Conservation (phyloP, 2,888 invertebrate genomes). For the Plutella xylostella region DNA sequence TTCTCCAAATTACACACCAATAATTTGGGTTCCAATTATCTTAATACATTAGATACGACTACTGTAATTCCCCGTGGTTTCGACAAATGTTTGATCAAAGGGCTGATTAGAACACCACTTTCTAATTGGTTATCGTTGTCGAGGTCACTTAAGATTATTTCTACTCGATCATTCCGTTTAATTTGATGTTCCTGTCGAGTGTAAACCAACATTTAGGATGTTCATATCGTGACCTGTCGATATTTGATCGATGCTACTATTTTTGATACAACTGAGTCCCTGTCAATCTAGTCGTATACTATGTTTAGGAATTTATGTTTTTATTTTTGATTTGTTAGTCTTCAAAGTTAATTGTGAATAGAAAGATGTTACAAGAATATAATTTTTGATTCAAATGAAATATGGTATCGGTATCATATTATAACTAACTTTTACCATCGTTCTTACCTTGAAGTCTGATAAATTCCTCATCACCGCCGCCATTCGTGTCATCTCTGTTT, state of each 20-base stretch:
- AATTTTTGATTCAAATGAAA: too few relatives aligned
- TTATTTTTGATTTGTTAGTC: too few relatives aligned
- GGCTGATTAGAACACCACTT: constrained; percentile 11
- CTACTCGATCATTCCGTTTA: constrained; percentile 32
- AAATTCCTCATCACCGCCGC: too few relatives aligned
- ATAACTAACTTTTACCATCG: too few relatives aligned
- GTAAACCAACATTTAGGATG: constrained; percentile 18
- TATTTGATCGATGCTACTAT: not conserved
- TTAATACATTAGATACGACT: constrained; percentile 6
- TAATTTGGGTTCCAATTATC: not conserved
- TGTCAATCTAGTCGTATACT: too few relatives aligned
- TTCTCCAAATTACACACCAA: constrained; percentile 24
- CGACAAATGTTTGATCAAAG: constrained; percentile 16
- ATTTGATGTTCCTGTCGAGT: constrained; percentile 20
- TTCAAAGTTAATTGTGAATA: too few relatives aligned
- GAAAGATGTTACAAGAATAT: too few relatives aligned
- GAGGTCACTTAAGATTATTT: constrained; percentile 24
- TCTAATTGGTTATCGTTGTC: constrained; percentile 22
- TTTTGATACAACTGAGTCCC: not conserved
- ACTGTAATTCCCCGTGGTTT: constrained; percentile 19
- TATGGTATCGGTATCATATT: too few relatives aligned
- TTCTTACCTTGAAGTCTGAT: too few relatives aligned
- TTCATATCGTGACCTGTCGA: constrained; percentile 4
- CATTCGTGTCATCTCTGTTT: constrained; percentile 21
- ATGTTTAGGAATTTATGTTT: too few relatives aligned